Base-by-base conservation (phyloP, 2,113 vertebrate genomes). In the Saguinus imperator region DNA sequence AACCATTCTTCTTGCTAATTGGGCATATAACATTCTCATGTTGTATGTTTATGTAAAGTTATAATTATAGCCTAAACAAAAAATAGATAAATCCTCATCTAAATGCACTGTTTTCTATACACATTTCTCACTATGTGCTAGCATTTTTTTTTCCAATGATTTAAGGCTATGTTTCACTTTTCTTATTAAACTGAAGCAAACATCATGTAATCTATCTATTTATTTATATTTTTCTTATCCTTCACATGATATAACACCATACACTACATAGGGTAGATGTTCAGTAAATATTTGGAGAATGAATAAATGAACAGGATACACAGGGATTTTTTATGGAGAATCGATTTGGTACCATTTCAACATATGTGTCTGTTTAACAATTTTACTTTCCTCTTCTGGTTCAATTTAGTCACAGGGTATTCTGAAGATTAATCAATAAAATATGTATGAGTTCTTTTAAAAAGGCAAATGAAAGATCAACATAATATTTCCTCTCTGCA, bases 391-490 rank as follows among this genome's bases (percentile, higher is more conserved):
- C 40, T 76, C 27, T 97, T 89, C 89, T 97, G 70, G 94, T 88
- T 94, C 96, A 97, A 91, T 97, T 97, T 97, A 92, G 92, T 97
- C 92, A 94, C 37, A 82, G 84, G 93, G 48, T 93, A 94, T 97
- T 94, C 90, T 55, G 88, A 95, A 98, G 96, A 98, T 98, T 94
- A 98, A 97, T 97, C 96, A 97, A 96, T 98, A 96, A 97, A 98
- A 97, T 96, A 97, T 98, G 97, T 97, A 98, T 97, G 94, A 97
- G 75, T 45, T 88, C 87, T 97, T 96, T 97, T 80, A 97, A 96
- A 93, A 95, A 94, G 87, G 81, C 96, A 97, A 98, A 98, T 98
- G 94, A 96, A 98, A 98, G 97, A 98, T 97, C 97, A 98, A 97
- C 95, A 97, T 97, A 96, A 97, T 96, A 97, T 97, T 98, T 97